These are phyloP conservation scores for Zoanthus gigantus DNA, from an alignment of 92 coral and sea anemone genomes.

Conservation along the genomic window DNA sequence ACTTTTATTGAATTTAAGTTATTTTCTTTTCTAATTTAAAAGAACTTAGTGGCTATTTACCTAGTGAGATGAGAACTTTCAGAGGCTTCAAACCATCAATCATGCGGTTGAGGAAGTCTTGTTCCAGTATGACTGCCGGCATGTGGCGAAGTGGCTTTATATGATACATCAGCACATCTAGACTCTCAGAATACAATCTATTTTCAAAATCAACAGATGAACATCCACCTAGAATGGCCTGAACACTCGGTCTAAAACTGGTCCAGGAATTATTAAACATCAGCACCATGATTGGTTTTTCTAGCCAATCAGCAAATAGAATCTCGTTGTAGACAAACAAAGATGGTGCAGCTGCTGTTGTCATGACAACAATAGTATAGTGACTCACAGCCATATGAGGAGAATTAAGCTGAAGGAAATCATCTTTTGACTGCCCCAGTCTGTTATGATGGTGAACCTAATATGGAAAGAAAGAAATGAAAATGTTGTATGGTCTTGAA, in stretches of 20 bases:
- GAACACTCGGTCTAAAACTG: constrained; percentile 73
- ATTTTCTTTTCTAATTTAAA: too few species aligned
- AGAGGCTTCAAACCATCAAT: constrained; percentile 81
- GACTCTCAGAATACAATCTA: constrained; percentile 64
- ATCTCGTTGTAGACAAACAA: constrained; percentile 88
- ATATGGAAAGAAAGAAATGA: not conserved
- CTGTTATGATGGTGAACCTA: constrained; percentile 86
- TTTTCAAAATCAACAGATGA: constrained; percentile 87
- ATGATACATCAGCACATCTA: constrained; percentile 86
- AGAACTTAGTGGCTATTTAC: constrained; percentile 51
- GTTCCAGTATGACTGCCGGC: constrained; percentile 94
- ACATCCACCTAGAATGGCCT: constrained; percentile 84
- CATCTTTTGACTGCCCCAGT: constrained; percentile 85
- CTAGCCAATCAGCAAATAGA: constrained; percentile 88
- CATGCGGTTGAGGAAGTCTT: constrained; percentile 86
- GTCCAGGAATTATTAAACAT: constrained; percentile 85
- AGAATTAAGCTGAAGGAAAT: constrained; percentile 80
- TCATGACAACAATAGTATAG: constrained; percentile 76
- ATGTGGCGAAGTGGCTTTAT: constrained; percentile 82
- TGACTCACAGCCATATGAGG: constrained; percentile 68
- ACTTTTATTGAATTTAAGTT: too few species aligned
- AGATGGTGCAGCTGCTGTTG: constrained; percentile 80
- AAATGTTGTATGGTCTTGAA: not conserved
- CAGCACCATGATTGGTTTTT: constrained; percentile 73
- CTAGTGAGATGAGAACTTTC: constrained; percentile 58